These are phyloP conservation scores for Cryptotis parvus DNA, from an alignment of 2,113 vertebrate species.

Conservation along the genomic window DNA sequence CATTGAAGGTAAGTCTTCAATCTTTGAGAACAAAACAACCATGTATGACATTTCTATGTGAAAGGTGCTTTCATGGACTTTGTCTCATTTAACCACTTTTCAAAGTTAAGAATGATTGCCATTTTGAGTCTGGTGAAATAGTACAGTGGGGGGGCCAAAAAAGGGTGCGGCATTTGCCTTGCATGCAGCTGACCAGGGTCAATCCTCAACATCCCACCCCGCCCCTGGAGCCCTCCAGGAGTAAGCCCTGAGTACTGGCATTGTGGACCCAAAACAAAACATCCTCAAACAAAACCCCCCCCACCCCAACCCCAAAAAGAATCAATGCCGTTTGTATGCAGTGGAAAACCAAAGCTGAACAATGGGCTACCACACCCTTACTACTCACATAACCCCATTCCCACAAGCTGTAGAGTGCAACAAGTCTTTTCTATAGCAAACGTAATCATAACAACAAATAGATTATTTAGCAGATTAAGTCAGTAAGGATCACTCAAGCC, in stretches of 20 bases:
- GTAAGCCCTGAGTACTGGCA: too few relatives aligned
- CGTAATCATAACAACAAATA: slow-evolving; percentile 39
- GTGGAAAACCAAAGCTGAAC: slow-evolving; percentile 32
- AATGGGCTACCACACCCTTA: neutral
- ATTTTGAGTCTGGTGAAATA: neutral
- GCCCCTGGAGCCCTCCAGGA: too few relatives aligned
- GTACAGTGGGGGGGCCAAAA: too few relatives aligned
- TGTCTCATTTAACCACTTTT: slow-evolving; percentile 18
- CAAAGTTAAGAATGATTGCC: neutral
- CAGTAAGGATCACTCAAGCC: neutral
- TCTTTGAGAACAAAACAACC: slow-evolving; percentile 25
- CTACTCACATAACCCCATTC: neutral
- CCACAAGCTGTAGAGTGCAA: slow-evolving; percentile 31
- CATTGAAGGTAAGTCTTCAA: slow-evolving; percentile 50
- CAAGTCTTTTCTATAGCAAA: slow-evolving; percentile 18
- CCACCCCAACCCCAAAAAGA: too few relatives aligned
- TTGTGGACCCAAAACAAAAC: neutral
- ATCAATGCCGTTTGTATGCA: slow-evolving; percentile 36
- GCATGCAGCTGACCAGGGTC: too few relatives aligned
- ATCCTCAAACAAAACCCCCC: too few relatives aligned
- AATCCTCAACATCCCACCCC: too few relatives aligned
- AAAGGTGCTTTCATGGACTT: neutral
- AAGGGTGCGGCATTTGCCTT: too few relatives aligned
- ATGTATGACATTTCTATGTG: slow-evolving; percentile 26
- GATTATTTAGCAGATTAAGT: slow-evolving; percentile 38